Base-by-base conservation (phyloP, 2,113 vertebrate species). In the Globicephala melas region DNA sequence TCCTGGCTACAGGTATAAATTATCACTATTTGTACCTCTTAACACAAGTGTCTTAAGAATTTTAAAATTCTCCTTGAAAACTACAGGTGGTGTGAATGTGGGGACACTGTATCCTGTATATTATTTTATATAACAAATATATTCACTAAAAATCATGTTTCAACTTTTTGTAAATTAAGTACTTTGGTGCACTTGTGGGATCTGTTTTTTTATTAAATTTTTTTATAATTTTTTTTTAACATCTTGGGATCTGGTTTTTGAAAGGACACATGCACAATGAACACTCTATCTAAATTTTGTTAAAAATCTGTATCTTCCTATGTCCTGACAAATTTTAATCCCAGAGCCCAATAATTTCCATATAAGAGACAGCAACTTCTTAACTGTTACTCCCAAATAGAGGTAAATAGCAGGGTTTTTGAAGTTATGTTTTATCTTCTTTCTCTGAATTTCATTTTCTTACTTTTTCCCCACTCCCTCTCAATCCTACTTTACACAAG, bases 71-170 rank as follows among this genome's bases (percentile, higher is more conserved):
- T 70, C 73, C 41, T 81, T 28, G 79, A 97, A 31, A 94, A 92
- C 76, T 67, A 65, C 0, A 25, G 71, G 71, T 58, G 5, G 8
- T 77, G 11, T 70, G 47, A 23, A 6, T 33, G 15, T 9, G 8
- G 23, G 50, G 28, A 83, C 21, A 70, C 4, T 44, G 21, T 76
- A 71, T 33, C 60, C 7, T 85, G 28, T 20, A 38, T 79, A 76
- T 80, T 13, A 62, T 9, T 68, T 87, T 55, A 63, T 7, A 70
- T 20, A 90, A 87, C 20, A 73, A 91, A 94, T 31, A n/a, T 7
- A 74, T 11, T 87, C 47, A 93, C 74, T 93, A 91, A 89, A 92
- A 93, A 81, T 79, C 76, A 79, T 53, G 23, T 91, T 70, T 89
- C 33, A 33, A 44, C 4, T 71, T 89, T 91, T 92, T 71, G 28